Percentiles rank a stretch among this genome's conserved stretches.
phyloP scores from a whole-genome alignment of 2,113 vertebrate genomes.

The Probosciger aterrimus region DNA sequence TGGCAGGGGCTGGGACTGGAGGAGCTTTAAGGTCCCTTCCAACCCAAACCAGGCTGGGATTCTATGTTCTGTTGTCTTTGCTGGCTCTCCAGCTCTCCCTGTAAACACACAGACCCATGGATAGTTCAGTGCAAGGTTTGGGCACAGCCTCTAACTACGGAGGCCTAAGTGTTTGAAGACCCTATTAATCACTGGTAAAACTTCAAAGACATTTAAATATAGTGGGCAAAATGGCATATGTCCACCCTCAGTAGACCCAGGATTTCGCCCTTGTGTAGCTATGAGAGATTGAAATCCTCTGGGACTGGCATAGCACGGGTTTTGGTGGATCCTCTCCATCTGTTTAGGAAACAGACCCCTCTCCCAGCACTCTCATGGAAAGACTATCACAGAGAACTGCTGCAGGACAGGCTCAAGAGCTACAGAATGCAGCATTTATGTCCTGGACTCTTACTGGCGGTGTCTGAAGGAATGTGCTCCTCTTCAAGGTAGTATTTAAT shows the following conservation, averaged over 20 bases:
- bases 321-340: not conserved
- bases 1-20: not conserved
- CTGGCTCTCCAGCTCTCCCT: not conserved
- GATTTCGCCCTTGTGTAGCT: not conserved
- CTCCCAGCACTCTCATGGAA: not conserved
- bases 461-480: conserved; percentile 69
- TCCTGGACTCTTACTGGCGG: conserved; percentile 77
- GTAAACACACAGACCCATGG: not conserved
- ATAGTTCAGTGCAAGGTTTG: not conserved
- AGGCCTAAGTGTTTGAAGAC: not conserved
- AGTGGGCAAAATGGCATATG: fast-evolving
- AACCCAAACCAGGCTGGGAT: not conserved
- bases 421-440: not conserved
- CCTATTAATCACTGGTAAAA: not conserved
- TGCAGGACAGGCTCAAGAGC: not conserved
- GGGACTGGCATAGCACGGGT: not conserved
- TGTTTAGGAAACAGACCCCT: not conserved
- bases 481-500: conserved; percentile 85
- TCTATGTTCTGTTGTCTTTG: not conserved
- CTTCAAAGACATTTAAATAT: not conserved
- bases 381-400: not conserved
- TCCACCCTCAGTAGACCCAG: not conserved
- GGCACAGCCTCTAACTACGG: not conserved
- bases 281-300: not conserved
- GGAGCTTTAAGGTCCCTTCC: not conserved